Conservation (phyloP, 2,797 vertebrate species). For the Cuculus canorus region DNA sequence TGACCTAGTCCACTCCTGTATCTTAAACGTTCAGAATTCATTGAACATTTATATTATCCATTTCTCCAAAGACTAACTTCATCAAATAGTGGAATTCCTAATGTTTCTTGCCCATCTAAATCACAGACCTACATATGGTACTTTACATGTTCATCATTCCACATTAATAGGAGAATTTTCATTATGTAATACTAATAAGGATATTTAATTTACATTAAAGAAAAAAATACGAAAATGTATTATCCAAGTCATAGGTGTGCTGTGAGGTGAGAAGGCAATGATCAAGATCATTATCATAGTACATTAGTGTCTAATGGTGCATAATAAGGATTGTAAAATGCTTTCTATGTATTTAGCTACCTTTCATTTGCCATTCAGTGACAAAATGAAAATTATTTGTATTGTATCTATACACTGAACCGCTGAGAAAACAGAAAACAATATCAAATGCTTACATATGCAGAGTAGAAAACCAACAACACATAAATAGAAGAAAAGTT, state of each 20-base stretch:
- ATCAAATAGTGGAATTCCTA: background rate
- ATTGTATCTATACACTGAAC: background rate
- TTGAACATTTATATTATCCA: background rate
- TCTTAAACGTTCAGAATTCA: background rate
- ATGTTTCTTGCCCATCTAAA: background rate
- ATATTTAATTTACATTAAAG: background rate
- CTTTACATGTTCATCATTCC: background rate
- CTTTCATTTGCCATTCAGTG: background rate
- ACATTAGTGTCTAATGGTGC: slow-evolving; percentile 25
- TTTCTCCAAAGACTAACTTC: background rate
- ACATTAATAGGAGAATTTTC: background rate
- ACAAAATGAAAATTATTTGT: background rate
- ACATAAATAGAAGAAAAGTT: background rate
- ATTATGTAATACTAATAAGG: background rate
- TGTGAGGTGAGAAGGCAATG: slow-evolving; percentile 43
- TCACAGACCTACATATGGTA: background rate
- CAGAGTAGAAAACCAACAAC: background rate
- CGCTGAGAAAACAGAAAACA: background rate
- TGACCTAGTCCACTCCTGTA: background rate
- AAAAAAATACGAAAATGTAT: background rate
- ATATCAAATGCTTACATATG: background rate
- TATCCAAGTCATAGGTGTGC: background rate
- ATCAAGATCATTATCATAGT: slow-evolving; percentile 37
- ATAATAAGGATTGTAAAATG: slow-evolving; percentile 9
- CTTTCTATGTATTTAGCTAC: background rate